phyloP scores from a whole-genome alignment of 2,888 invertebrate genomes.

The Ormyrus labotus region DNA sequence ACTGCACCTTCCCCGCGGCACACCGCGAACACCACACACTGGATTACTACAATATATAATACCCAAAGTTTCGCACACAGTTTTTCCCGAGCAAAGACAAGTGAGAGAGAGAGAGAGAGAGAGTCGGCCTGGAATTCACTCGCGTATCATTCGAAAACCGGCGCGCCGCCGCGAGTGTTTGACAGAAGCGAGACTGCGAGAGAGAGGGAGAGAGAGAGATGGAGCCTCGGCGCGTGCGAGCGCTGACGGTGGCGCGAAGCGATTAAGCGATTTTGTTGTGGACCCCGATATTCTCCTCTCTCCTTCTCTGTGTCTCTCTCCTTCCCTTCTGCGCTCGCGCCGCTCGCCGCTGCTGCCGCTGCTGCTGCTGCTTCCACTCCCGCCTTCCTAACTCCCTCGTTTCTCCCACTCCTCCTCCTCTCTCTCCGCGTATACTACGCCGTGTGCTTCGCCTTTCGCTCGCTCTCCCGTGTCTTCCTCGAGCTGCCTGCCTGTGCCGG shows the following conservation, averaged over 20 bases:
- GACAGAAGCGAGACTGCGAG: background rate
- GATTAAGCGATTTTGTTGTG: slow-evolving; percentile 77
- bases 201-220: too few relatives aligned
- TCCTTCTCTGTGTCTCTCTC: slow-evolving; percentile 62
- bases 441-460: background rate
- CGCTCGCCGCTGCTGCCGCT: slow-evolving; percentile 37
- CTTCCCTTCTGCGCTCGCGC: slow-evolving; percentile 64
- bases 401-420: slow-evolving; percentile 15
- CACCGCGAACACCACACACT: background rate
- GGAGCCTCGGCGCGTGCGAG: slow-evolving; percentile 48
- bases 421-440: background rate
- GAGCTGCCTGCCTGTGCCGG: too few relatives aligned
- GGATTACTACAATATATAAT: too few relatives aligned
- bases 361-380: slow-evolving; percentile 55
- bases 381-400: slow-evolving; percentile 33
- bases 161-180: background rate
- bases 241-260: slow-evolving; percentile 75
- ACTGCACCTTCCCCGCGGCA: slow-evolving; percentile 13
- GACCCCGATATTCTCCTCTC: slow-evolving; percentile 73
- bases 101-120: too few relatives aligned
- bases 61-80: too few relatives aligned
- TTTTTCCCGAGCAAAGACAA: too few relatives aligned
- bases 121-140: background rate
- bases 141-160: background rate
- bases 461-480: background rate